A percentile compares a stretch with the other conserved stretches of the same genome.
Conservation (phyloP, 1,140 invertebrate genomes). For the Papilio glaucus region DNA sequence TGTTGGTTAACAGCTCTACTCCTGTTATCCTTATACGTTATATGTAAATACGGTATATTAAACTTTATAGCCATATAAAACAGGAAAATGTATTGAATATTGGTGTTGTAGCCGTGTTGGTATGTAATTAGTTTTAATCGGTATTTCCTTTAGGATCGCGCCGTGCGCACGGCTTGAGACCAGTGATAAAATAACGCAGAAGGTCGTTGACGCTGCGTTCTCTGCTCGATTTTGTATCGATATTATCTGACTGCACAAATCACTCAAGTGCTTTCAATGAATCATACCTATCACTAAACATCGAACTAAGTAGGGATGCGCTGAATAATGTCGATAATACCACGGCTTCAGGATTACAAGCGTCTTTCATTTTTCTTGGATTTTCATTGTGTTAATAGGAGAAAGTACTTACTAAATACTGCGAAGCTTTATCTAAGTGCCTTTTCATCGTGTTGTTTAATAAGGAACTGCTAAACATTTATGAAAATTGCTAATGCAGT, state of each 20-base stretch:
- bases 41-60: background rate
- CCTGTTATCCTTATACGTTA: background rate
- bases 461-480: background rate
- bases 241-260: slow-evolving; percentile 26
- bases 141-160: slow-evolving; percentile 47
- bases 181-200: slow-evolving; percentile 45
- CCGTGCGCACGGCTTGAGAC: slow-evolving; percentile 41
- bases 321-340: slow-evolving; percentile 8
- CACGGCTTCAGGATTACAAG: slow-evolving; percentile 8
- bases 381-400: slow-evolving; percentile 20
- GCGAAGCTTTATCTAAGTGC: background rate
- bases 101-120: background rate
- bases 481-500: background rate
- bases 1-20: background rate
- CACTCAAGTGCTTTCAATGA: slow-evolving; percentile 28
- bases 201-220: slow-evolving; percentile 43
- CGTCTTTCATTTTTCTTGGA: background rate
- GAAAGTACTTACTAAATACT: slow-evolving; percentile 16
- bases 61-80: background rate
- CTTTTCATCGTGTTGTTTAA: slow-evolving; percentile 2
- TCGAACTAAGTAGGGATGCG: background rate
- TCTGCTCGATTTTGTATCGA: slow-evolving; percentile 37
- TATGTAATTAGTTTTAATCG: slow-evolving; percentile 54
- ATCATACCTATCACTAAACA: background rate
- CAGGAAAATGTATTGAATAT: slow-evolving; percentile 30